These are phyloP conservation scores for Cyprinella venusta DNA, from an alignment of 2,797 vertebrate genomes.

Conservation along the genomic window DNA sequence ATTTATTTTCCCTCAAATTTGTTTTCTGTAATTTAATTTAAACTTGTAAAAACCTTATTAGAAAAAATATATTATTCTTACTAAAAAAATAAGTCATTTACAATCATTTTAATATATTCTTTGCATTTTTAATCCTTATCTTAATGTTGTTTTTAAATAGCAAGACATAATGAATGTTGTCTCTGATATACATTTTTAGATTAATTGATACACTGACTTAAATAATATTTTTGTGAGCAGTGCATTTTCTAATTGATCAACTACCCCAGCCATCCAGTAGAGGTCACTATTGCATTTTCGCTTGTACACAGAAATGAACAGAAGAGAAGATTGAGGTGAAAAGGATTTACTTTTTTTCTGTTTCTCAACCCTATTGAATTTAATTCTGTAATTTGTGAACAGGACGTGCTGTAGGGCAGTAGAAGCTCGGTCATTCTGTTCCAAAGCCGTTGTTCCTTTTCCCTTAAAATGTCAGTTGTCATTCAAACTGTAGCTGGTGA, in stretches of 20 bases:
- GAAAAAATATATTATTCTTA: neutral
- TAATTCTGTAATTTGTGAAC: constrained; percentile 38
- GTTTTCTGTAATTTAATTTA: neutral
- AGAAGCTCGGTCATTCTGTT: constrained; percentile 41
- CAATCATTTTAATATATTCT: neutral
- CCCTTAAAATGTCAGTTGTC: constrained; percentile 50
- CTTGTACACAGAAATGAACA: constrained; percentile 32
- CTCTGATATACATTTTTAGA: neutral
- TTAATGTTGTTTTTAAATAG: neutral
- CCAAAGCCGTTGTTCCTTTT: constrained; percentile 18
- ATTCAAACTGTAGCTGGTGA: constrained; percentile 41
- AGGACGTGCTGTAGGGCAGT: constrained; percentile 30
- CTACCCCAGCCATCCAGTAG: constrained; percentile 43
- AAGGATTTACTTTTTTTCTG: constrained; percentile 26
- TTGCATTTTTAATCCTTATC: neutral
- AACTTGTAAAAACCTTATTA: neutral
- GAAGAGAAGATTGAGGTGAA: constrained; percentile 37
- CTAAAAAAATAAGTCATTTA: neutral
- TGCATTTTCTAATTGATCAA: neutral
- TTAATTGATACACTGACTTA: no score
- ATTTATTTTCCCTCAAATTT: neutral
- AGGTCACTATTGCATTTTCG: constrained; percentile 56
- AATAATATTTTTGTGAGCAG: neutral
- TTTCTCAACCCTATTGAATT: constrained; percentile 41
- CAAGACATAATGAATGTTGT: neutral